Percentiles rank a stretch among this genome's conserved stretches.
Conservation (phyloP, 2,888 invertebrate species). For the Trichopoda pennipes region DNA sequence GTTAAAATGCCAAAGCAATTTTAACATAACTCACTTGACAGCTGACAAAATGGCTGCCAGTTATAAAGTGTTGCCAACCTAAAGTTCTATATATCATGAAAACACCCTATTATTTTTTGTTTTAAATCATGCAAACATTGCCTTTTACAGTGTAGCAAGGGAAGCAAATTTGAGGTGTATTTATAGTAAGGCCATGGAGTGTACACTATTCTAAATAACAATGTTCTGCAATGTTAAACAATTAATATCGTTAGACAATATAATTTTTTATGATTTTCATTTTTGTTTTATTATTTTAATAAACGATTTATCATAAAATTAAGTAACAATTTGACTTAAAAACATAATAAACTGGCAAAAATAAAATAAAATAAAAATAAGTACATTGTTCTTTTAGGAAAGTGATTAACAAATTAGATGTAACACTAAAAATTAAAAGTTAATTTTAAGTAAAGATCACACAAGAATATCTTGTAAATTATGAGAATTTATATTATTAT, state of each 20-base stretch:
- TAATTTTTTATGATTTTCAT: not conserved
- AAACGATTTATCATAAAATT: slow-evolving; percentile 37
- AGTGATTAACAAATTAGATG: slow-evolving; percentile 16
- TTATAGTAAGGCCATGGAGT: too few relatives aligned
- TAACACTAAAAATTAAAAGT: slow-evolving; percentile 38
- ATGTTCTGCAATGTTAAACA: not conserved
- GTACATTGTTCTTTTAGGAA: slow-evolving; percentile 26
- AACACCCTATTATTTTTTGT: too few relatives aligned
- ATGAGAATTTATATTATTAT: slow-evolving; percentile 5
- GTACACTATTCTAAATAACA: not conserved
- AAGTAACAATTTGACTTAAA: slow-evolving; percentile 56
- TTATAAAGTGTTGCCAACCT: too few relatives aligned
- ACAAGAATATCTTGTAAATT: slow-evolving; percentile 66
- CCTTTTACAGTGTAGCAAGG: too few relatives aligned
- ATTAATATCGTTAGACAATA: not conserved
- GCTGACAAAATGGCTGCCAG: too few relatives aligned
- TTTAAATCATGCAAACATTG: too few relatives aligned
- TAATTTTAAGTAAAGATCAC: slow-evolving; percentile 53
- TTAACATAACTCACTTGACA: too few relatives aligned
- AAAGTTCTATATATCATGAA: too few relatives aligned
- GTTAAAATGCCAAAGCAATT: too few relatives aligned
- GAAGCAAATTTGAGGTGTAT: too few relatives aligned
- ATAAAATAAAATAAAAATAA: slow-evolving; percentile 48
- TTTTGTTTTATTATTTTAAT: slow-evolving; percentile 21
- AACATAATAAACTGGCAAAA: slow-evolving; percentile 33